phyloP scores from a whole-genome alignment of 2,113 vertebrate species.

The Daphoenositta chrysoptera region DNA sequence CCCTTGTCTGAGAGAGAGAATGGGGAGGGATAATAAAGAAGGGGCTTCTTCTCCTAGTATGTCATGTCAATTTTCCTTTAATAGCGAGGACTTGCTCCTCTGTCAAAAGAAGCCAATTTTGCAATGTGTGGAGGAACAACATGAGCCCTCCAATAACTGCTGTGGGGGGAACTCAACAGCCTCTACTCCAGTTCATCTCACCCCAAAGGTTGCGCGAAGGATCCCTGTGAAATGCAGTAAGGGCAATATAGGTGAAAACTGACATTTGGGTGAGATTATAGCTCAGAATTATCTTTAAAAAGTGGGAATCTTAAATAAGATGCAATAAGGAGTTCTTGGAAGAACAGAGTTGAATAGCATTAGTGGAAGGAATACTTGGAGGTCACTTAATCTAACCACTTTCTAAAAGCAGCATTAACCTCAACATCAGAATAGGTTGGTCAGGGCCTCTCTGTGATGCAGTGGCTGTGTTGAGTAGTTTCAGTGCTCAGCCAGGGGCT shows the following conservation, averaged over 20 bases:
- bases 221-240: not conserved
- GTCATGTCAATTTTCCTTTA: not conserved
- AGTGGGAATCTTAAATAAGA: not conserved
- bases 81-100: not conserved
- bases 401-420: not conserved
- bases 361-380: not conserved
- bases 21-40: not conserved
- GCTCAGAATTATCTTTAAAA: not conserved
- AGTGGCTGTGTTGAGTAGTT: not conserved
- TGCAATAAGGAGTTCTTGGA: not conserved
- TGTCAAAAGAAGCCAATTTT: not conserved
- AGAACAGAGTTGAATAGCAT: not conserved
- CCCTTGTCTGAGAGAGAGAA: not conserved
- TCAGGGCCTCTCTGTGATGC: not conserved
- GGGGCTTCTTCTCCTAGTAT: not conserved
- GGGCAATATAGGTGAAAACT: not conserved
- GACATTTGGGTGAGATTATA: not conserved
- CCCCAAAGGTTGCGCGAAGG: not conserved
- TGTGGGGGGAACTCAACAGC: not conserved
- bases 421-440: not conserved
- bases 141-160: not conserved
- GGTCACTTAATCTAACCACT: not conserved
- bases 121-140: not conserved
- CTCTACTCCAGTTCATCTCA: not conserved
- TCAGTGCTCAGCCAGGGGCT: not conserved